Base-by-base conservation (phyloP, 2,888 invertebrate species). In the Clistopyga incitator region DNA sequence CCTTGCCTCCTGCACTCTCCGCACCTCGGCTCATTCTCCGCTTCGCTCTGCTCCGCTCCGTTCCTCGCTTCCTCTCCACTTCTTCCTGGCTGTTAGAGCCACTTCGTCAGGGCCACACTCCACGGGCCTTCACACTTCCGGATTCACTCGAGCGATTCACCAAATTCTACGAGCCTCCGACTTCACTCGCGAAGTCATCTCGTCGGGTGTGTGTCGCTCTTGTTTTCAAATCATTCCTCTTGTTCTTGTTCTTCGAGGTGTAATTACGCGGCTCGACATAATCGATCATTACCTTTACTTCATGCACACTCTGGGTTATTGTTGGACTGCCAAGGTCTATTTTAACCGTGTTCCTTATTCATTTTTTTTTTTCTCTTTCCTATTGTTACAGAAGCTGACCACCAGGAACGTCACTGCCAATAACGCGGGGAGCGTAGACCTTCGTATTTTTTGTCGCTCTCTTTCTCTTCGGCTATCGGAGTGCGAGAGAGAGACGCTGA, bases 381-480 rank as follows among this genome's bases (percentile, higher is more conserved):
- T 87, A 29, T 87, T 72, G 74, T 86, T 86, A 42, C 87, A 88
- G 87, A 87, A 81, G 81, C 84, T 85, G 80, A 87, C 74, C 84
- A 85, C 82, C 81, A 72, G 64, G 52, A 85, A 79, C 67, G 82
- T 84, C 80, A 86, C 87, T 87, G 86, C 82, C 85, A 78, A 64
- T 64, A 64, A 64, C 67, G 78, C 65, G 84, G 78, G 82, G 86
- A 84, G 84, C 81, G 82, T 79, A 81, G 80, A 86, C 76, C 83
- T 85, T 84, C 78, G 79, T 74, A 78, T 84, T 76, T 74, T 74
- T 52, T 15, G 34, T 20, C 20, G 50, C 47, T 78, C 50, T 54
- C 67, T 18, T 45, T 70, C 23, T 20, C 25, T 38, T 10, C 10
- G 29, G 4, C 10, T 10, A 6, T 38, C 10, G 1, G 38, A n/a